These are phyloP conservation scores for Pipra filicauda DNA, from an alignment of 2,113 vertebrate species.

Conservation along the genomic window DNA sequence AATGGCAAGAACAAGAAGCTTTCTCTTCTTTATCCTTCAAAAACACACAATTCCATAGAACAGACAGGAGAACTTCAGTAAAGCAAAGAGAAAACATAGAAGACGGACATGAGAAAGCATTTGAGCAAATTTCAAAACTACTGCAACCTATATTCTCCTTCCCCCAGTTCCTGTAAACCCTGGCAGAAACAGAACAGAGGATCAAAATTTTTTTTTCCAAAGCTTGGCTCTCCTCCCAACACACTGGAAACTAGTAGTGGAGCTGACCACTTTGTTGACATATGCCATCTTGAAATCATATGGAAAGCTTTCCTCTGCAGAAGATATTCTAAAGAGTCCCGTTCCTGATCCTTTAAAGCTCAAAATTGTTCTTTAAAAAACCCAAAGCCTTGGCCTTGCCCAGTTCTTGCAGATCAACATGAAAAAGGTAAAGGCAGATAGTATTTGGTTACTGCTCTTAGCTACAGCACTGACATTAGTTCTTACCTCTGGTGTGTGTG, in stretches of 20 bases:
- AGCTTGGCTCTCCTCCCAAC: neutral
- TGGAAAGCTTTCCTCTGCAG: neutral
- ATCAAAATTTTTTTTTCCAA: neutral
- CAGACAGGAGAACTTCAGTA: neutral
- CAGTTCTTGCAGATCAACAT: neutral
- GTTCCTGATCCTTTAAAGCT: neutral
- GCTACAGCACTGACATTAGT: neutral
- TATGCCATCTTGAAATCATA: neutral
- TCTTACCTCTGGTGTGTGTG: neutral
- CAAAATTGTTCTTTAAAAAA: neutral
- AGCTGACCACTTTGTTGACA: accelerated
- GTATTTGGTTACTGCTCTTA: neutral
- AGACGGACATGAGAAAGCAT: neutral
- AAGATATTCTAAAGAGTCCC: neutral
- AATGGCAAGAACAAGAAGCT: neutral
- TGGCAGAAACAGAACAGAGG: neutral
- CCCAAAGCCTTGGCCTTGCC: accelerated
- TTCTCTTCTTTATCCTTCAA: neutral
- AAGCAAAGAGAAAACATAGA: neutral
- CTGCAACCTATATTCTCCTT: neutral
- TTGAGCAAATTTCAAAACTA: neutral
- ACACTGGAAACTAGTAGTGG: neutral
- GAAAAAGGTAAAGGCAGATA: neutral
- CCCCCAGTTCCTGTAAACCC: neutral
- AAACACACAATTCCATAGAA: neutral